phyloP scores from a whole-genome alignment of 2,888 invertebrate species.

The Carabus problematicus region DNA sequence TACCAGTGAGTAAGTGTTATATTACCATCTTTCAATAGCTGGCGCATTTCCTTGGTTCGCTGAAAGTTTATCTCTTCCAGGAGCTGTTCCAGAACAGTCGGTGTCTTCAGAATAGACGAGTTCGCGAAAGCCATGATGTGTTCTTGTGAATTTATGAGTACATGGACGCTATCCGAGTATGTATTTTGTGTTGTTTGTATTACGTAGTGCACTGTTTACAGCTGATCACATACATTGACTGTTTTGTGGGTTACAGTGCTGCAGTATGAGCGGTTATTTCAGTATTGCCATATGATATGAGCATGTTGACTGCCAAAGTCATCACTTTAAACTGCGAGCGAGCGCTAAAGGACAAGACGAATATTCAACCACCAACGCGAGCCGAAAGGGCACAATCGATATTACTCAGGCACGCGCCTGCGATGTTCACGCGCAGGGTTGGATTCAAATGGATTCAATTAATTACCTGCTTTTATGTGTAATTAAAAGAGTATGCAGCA shows the following conservation, averaged over 20 bases:
- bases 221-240: slow-evolving; percentile 7
- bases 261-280: background rate
- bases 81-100: slow-evolving; percentile 83
- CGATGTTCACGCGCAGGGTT: slow-evolving; percentile 5
- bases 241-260: slow-evolving; percentile 1
- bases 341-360: slow-evolving; percentile 4
- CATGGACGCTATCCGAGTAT: background rate
- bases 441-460: slow-evolving; percentile 9
- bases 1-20: too few species aligned
- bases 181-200: background rate
- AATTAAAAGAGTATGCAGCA: background rate
- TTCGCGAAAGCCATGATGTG: slow-evolving; percentile 56
- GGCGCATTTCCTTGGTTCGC: slow-evolving; percentile 89
- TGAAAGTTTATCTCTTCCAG: slow-evolving; percentile 93
- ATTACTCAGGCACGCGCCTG: slow-evolving; percentile 1
- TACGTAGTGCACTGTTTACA: background rate
- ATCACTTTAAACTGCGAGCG: slow-evolving; percentile 13
- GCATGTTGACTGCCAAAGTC: background rate
- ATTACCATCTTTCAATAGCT: slow-evolving; percentile 84
- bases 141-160: background rate
- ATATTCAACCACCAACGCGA: background rate
- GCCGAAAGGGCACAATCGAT: slow-evolving; percentile 17
- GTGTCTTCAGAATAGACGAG: slow-evolving; percentile 59
- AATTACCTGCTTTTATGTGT: too few species aligned
- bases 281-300: too few species aligned